Base-by-base conservation (phyloP, 2,888 invertebrate genomes). In the Prenolepis imparis region DNA sequence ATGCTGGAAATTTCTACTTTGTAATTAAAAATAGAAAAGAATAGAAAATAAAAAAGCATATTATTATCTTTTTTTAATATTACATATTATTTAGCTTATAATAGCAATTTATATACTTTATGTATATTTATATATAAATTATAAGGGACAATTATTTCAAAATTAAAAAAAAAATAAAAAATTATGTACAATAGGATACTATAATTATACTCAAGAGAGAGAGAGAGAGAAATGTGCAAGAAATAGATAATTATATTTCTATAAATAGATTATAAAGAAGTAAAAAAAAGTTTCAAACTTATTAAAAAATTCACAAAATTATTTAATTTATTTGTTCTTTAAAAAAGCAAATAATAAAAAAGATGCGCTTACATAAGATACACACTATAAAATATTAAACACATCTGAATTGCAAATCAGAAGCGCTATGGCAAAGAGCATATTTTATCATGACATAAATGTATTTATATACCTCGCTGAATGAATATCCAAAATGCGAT, bases 401-500 rank as follows among this genome's bases (percentile, higher is more conserved):
- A 73, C 55, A n/a, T 32, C 1, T 61, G 41, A 41, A 61, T 41
- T 28, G 70, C 21, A 55, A 72, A 72, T 72, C 36, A 55, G 2
- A 48, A 55, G 0, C 55, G 2, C 21, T 55, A 28, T 18, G 15
- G 36, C 36, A 4, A 70, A 36, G 15, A 36, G 9, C 18, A 68
- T 18, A 68, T 18, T 48, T 39, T 1, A 72, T 11, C 6, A 3
- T 63, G 15, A 21, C 21, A 32, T 21, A 73, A 73, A 70, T 36
- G n/a, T 12, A 61, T 74, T 44, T 75, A 66, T 8, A 48, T 32
- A 8, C 5, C 4, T 66, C 5, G 8, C 15, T 21, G 18, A 75
- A 24, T 12, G 48, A 64, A 18, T 57, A 39, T 48, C 1, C 21
- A 48, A 6, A 36, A 21, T 36, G 6, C 11, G 5, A 11, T 36